phyloP scores from a whole-genome alignment of 2,113 vertebrate species.

The Syrmaticus mikado region DNA sequence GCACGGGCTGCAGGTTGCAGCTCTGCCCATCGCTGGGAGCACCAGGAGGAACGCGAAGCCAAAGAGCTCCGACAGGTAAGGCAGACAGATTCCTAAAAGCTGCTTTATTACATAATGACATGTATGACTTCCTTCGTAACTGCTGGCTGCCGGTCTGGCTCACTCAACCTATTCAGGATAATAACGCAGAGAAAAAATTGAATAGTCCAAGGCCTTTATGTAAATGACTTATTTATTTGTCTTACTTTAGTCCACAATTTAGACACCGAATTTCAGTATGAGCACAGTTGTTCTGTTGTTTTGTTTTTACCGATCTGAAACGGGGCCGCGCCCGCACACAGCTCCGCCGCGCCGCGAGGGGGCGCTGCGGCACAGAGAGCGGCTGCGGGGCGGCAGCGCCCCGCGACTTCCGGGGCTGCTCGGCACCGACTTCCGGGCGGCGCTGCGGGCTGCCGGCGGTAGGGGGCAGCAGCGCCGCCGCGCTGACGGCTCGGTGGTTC shows the following conservation, averaged over 20 bases:
- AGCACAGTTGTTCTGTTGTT: not conserved
- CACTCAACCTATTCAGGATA: not conserved
- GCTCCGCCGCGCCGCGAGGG: not conserved
- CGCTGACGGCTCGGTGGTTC: too few species aligned
- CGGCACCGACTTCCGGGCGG: too few species aligned
- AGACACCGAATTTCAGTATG: not conserved
- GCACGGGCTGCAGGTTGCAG: not conserved
- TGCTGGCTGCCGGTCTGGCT: not conserved
- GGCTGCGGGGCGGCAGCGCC: too few species aligned
- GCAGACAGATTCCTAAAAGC: not conserved
- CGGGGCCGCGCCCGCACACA: not conserved
- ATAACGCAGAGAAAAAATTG: not conserved
- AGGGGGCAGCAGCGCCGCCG: too few species aligned
- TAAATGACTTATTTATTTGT: not conserved
- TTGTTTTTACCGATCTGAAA: not conserved
- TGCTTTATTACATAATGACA: accelerated
- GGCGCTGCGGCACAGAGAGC: not conserved
- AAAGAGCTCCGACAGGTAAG: conserved; percentile 49
- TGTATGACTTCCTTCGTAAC: not conserved
- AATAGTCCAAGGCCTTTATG: not conserved
- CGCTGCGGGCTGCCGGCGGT: too few species aligned
- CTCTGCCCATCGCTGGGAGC: not conserved
- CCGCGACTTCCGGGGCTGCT: too few species aligned
- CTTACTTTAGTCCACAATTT: not conserved
- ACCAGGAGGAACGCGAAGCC: accelerated